phyloP scores from a whole-genome alignment of 2,797 vertebrate genomes.

The Heteromormyrus szaboi region DNA sequence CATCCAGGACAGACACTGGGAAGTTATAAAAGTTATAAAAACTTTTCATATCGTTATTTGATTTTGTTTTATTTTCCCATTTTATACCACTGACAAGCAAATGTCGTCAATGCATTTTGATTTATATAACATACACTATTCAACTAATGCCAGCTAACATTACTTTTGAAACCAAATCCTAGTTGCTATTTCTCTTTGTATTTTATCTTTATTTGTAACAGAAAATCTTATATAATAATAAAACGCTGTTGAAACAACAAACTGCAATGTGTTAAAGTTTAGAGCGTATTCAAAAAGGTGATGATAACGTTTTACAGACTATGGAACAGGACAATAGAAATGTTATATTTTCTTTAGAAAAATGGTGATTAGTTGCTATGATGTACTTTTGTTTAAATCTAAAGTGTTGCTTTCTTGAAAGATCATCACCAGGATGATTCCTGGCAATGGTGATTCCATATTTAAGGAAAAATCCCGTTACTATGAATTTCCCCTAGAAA shows the following conservation, averaged over 20 bases:
- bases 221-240: conserved; percentile 64
- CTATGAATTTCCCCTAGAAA: neutral
- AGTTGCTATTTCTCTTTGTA: conserved; percentile 52
- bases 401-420: neutral
- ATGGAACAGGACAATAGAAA: neutral
- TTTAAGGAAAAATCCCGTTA: neutral
- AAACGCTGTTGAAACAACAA: conserved; percentile 57
- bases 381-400: conserved; percentile 17
- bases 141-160: conserved; percentile 49
- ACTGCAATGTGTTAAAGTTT: conserved; percentile 40
- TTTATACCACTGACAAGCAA: conserved; percentile 70
- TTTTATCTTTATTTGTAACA: conserved; percentile 63
- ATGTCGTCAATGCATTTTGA: conserved; percentile 51
- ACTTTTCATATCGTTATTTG: conserved; percentile 32
- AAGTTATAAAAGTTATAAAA: conserved; percentile 10
- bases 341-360: neutral
- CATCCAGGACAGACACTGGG: conserved; percentile 10
- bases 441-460: conserved; percentile 33
- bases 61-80: conserved; percentile 46
- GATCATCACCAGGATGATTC: conserved; percentile 28
- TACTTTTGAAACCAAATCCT: conserved; percentile 48
- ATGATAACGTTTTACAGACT: neutral
- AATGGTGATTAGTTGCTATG: neutral
- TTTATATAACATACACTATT: conserved; percentile 60
- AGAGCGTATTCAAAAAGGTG: neutral